These are phyloP conservation scores for Cotesia chilonis DNA, from an alignment of 1,140 invertebrate genomes.

Conservation along the genomic window DNA sequence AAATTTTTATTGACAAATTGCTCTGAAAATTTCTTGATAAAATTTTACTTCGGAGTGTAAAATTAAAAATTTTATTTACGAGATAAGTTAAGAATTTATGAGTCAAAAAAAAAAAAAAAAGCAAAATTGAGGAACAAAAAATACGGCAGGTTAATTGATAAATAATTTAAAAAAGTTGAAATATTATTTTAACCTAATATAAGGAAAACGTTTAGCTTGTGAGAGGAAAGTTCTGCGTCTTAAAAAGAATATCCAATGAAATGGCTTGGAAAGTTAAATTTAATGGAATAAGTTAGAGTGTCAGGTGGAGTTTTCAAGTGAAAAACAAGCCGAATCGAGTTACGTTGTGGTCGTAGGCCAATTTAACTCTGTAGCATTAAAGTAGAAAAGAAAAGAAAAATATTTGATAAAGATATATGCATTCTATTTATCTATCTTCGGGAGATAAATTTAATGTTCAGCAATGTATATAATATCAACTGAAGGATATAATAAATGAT, in stretches of 20 bases:
- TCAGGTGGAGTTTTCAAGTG: slow-evolving; percentile 22
- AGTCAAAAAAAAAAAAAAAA: too few species aligned
- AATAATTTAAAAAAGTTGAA: too few species aligned
- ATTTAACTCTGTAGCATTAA: slow-evolving; percentile 10
- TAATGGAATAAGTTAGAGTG: slow-evolving; percentile 26
- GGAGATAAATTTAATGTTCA: background rate
- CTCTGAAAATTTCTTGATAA: too few species aligned
- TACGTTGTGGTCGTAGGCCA: slow-evolving; percentile 4
- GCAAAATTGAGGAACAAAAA: too few species aligned
- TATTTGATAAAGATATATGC: background rate
- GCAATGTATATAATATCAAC: background rate
- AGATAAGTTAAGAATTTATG: too few species aligned
- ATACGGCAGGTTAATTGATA: too few species aligned
- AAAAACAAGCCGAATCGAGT: slow-evolving; percentile 19
- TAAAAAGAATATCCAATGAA: slow-evolving; percentile 14
- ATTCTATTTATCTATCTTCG: background rate
- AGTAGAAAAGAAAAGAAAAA: background rate
- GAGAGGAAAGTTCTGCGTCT: slow-evolving; percentile 7
- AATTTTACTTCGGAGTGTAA: too few species aligned
- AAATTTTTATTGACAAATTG: too few species aligned
- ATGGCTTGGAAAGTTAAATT: slow-evolving; percentile 22
- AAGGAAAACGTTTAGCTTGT: background rate
- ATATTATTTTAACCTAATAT: too few species aligned
- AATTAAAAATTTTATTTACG: too few species aligned
- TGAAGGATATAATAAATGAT: background rate